These are phyloP conservation scores for Cephalopholis sonnerati DNA, from an alignment of 2,113 vertebrate genomes.

Conservation along the genomic window DNA sequence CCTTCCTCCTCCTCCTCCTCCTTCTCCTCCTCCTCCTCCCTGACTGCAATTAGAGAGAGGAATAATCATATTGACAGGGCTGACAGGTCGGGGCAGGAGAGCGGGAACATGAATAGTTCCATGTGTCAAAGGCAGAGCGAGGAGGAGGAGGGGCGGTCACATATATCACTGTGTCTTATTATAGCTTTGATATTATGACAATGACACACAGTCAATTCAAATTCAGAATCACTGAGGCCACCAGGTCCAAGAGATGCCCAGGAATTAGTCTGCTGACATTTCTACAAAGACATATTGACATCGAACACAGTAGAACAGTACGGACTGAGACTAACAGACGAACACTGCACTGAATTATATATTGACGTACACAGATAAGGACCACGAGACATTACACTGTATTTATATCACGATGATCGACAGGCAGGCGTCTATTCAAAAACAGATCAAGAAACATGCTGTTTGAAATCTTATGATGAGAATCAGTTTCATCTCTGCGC, in stretches of 20 bases:
- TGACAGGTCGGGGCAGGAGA: constrained; percentile 75
- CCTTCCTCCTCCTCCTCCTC: constrained; percentile 46
- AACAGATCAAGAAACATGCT: no score
- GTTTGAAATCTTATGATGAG: background rate
- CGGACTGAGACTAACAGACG: background rate
- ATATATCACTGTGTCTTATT: constrained; percentile 76
- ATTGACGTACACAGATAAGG: constrained; percentile 1
- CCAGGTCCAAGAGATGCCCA: constrained; percentile 36
- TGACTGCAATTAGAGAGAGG: constrained; percentile 77
- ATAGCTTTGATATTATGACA: constrained; percentile 76
- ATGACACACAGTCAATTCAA: constrained; percentile 70
- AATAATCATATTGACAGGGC: constrained; percentile 79
- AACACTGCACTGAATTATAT: background rate
- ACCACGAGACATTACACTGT: background rate
- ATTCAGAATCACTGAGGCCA: constrained; percentile 48
- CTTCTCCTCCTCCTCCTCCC: constrained; percentile 39
- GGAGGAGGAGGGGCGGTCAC: background rate
- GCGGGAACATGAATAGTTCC: constrained; percentile 68
- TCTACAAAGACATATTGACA: constrained; percentile 46
- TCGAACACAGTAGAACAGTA: background rate
- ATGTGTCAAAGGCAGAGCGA: constrained; percentile 46
- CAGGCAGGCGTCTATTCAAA: background rate
- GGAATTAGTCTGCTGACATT: constrained; percentile 70
- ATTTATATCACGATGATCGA: background rate
- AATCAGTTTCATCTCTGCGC: no score